phyloP scores from a whole-genome alignment of 2,113 vertebrate genomes.

The Sapajus apella region DNA sequence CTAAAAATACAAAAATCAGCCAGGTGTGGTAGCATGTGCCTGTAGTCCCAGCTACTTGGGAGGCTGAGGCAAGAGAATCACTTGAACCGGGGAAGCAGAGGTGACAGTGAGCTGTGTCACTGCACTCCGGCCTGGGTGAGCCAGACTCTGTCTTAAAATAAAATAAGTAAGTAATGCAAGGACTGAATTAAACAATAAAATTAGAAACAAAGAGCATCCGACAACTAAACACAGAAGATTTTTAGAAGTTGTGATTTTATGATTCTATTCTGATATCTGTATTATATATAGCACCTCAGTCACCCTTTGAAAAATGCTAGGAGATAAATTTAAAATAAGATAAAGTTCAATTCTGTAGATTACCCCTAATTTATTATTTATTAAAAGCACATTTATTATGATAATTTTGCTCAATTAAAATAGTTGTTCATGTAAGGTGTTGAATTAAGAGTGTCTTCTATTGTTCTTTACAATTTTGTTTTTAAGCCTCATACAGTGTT shows the following conservation, averaged over 20 bases:
- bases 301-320: neutral
- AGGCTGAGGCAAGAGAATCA: too few relatives aligned
- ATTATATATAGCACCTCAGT: neutral
- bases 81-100: too few relatives aligned
- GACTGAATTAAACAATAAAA: neutral
- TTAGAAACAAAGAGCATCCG: neutral
- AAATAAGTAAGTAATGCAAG: neutral
- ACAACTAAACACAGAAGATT: conserved; percentile 1
- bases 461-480: neutral
- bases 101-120: too few relatives aligned
- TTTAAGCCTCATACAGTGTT: neutral
- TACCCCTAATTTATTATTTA: neutral
- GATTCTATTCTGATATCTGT: neutral
- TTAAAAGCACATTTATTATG: neutral
- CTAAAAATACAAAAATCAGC: too few relatives aligned
- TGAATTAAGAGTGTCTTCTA: neutral
- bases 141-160: neutral
- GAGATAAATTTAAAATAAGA: neutral
- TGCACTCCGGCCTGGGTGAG: too few relatives aligned
- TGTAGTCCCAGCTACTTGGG: too few relatives aligned
- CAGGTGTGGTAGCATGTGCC: too few relatives aligned
- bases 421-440: neutral
- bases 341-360: neutral
- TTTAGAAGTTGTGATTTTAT: conserved; percentile 9
- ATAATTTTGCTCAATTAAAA: neutral